Conservation (phyloP, 2,888 invertebrate genomes). For the Chaitophorus viminalis region DNA sequence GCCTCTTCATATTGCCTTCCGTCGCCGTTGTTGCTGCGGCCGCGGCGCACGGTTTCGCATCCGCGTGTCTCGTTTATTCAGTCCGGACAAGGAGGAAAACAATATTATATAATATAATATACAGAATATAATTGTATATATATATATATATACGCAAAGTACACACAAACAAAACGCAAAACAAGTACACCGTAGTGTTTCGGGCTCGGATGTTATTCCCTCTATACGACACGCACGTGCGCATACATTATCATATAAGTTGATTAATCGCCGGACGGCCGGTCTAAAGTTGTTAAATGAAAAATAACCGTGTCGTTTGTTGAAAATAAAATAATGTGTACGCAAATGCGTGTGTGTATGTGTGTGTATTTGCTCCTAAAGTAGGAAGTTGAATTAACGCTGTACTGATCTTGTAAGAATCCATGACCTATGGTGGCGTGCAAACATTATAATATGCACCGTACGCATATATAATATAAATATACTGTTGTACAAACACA, state of each 20-base stretch:
- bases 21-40: background rate
- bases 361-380: conserved; percentile 18
- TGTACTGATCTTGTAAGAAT: conserved; percentile 2
- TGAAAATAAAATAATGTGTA: conserved; percentile 7
- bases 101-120: background rate
- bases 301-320: conserved; percentile 28
- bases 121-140: background rate
- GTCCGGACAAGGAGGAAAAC: background rate
- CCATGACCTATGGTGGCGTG: conserved; percentile 52
- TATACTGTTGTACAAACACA: background rate
- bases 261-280: conserved; percentile 19
- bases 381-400: conserved; percentile 31
- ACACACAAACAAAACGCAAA: background rate
- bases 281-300: conserved; percentile 27
- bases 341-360: background rate
- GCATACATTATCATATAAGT: background rate
- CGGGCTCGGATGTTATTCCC: background rate
- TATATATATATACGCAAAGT: background rate
- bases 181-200: background rate
- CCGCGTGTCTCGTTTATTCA: background rate
- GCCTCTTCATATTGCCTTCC: background rate
- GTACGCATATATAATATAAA: background rate
- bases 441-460: background rate
- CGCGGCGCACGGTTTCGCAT: background rate
- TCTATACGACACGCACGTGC: background rate